Percentiles rank a stretch among this genome's conserved stretches.
These are phyloP conservation scores for Apocheima hispidaria DNA, from an alignment of 2,888 invertebrate species.

Conservation along the genomic window DNA sequence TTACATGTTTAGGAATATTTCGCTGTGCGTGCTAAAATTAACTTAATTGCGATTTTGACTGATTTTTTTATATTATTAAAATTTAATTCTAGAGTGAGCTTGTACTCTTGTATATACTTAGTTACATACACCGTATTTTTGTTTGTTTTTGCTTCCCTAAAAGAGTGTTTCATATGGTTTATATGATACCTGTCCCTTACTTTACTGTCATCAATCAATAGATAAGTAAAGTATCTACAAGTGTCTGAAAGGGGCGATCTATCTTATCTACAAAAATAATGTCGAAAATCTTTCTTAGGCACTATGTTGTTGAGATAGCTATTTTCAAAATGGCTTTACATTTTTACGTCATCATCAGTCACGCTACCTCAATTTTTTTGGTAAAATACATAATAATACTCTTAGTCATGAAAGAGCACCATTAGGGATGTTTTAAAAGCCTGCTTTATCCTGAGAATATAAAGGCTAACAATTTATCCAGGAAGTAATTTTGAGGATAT, in stretches of 20 bases:
- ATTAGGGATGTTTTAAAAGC: conserved; percentile 18
- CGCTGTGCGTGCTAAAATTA: too few species aligned
- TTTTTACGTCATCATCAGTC: conserved; percentile 25
- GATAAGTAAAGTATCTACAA: too few species aligned
- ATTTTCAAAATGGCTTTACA: conserved; percentile 7
- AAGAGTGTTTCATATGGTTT: too few species aligned
- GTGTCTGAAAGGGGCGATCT: conserved; percentile 10
- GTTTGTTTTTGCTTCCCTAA: too few species aligned
- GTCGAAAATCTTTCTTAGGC: conserved; percentile 10
- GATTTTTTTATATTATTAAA: too few species aligned
- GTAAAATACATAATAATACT: conserved; percentile 25
- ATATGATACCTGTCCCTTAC: neutral
- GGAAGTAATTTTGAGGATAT: neutral
- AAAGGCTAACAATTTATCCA: neutral
- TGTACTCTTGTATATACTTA: too few species aligned
- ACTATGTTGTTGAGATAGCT: conserved; percentile 1
- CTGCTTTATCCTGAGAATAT: conserved; percentile 7
- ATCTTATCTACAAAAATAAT: conserved; percentile 25
- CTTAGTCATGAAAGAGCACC: conserved; percentile 15
- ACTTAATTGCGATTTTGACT: too few species aligned
- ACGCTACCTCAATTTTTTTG: conserved; percentile 9
- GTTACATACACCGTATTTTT: too few species aligned
- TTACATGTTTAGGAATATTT: too few species aligned
- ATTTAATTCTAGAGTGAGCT: too few species aligned
- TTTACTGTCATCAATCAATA: conserved; percentile 1